A percentile compares a stretch with the other conserved stretches of the same genome.
Conservation (phyloP, 2,888 invertebrate species). For the Blera fallax region DNA sequence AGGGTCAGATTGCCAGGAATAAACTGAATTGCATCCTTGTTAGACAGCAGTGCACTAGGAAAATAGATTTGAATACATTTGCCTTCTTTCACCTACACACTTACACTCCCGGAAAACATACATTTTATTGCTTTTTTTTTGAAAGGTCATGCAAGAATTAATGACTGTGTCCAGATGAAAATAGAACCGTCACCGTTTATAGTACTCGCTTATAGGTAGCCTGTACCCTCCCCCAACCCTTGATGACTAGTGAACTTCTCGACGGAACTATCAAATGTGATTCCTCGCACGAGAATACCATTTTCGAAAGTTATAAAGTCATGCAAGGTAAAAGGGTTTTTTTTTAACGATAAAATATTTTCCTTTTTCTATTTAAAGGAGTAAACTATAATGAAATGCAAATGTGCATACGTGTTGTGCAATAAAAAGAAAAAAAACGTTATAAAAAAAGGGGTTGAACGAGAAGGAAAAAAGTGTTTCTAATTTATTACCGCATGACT, state of each 20-base stretch:
- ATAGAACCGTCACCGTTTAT: conserved; percentile 64
- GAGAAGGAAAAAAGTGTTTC: neutral
- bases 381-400: conserved; percentile 52
- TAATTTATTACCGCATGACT: conserved; percentile 59
- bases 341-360: conserved; percentile 27
- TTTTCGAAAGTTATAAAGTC: conserved; percentile 50
- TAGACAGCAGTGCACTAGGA: conserved; percentile 8
- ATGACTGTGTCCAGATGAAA: conserved; percentile 65
- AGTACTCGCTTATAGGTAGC: conserved; percentile 11
- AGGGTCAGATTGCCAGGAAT: conserved; percentile 54
- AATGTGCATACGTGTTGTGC: conserved; percentile 52
- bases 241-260: conserved; percentile 59
- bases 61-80: conserved; percentile 47
- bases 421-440: conserved; percentile 30
- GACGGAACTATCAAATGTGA: conserved; percentile 49
- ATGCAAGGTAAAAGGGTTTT: conserved; percentile 63
- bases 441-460: neutral
- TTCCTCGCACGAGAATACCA: conserved; percentile 63
- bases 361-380: conserved; percentile 35
- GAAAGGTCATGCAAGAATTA: conserved; percentile 69
- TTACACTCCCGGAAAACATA: conserved; percentile 9
- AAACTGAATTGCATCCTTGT: conserved; percentile 33
- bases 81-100: conserved; percentile 27
- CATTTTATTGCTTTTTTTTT: conserved; percentile 4
- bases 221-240: neutral